These are phyloP conservation scores for Apis mellifera DNA, from an alignment of 1,140 invertebrate species.

Conservation along the genomic window Amel_HAv3.1 CM009939.2:7594001-7594500, in stretches of 20 bases:
- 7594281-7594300: background rate
- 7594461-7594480: too few relatives aligned
- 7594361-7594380: too few relatives aligned
- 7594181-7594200: conserved; percentile 27
- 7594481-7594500: too few relatives aligned
- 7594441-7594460: too few relatives aligned
- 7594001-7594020: conserved; percentile 44
- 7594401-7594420: too few relatives aligned
- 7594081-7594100: background rate
- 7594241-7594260: background rate
- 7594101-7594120: background rate
- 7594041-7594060: conserved; percentile 25
- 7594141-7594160: conserved; percentile 35
- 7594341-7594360: too few relatives aligned
- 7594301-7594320: too few relatives aligned
- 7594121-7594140: too few relatives aligned
- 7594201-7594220: background rate
- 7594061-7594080: background rate
- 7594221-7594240: conserved; percentile 26
- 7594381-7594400: too few relatives aligned
- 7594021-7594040: conserved; percentile 36
- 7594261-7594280: too few relatives aligned
- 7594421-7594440: too few relatives aligned
- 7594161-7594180: conserved; percentile 46
- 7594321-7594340: too few relatives aligned